These are phyloP conservation scores for Drosophila serrata DNA, from an alignment of 1,140 invertebrate genomes.

Conservation along the genomic window DNA sequence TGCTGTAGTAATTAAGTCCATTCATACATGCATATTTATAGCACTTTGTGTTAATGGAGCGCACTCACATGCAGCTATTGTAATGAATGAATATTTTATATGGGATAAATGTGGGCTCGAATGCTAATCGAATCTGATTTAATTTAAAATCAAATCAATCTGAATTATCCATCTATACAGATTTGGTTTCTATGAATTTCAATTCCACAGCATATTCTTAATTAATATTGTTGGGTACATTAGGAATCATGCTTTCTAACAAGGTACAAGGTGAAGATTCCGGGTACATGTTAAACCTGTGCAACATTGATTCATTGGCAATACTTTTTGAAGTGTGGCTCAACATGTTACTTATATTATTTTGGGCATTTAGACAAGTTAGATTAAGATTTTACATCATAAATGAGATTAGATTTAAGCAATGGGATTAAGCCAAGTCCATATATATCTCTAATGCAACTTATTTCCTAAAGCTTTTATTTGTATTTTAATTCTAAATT, in stretches of 20 bases:
- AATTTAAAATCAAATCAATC: slow-evolving; percentile 7
- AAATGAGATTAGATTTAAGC: too few species aligned
- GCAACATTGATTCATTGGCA: background rate
- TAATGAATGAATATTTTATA: slow-evolving; percentile 16
- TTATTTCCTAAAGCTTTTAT: too few species aligned
- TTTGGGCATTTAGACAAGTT: background rate
- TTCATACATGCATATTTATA: slow-evolving; percentile 37
- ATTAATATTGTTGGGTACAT: background rate
- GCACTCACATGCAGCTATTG: slow-evolving; percentile 1
- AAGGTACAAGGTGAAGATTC: too few species aligned
- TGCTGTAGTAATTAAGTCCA: slow-evolving; percentile 11
- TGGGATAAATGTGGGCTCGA: background rate
- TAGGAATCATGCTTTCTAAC: background rate
- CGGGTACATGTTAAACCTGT: too few species aligned
- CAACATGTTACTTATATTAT: background rate
- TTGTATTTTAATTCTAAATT: background rate
- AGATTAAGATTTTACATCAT: background rate
- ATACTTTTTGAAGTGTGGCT: background rate
- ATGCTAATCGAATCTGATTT: background rate
- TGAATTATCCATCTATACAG: background rate
- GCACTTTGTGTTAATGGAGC: slow-evolving; percentile 8
- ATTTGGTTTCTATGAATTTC: background rate
- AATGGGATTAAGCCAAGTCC: too few species aligned
- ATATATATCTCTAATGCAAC: background rate
- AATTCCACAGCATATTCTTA: background rate